Evolutionary conservation across 2,113 vertebrate genomes (phyloP), one percentile per base, ranked within the genome.

Genomic region (Psephotus haematonotus): DNA sequence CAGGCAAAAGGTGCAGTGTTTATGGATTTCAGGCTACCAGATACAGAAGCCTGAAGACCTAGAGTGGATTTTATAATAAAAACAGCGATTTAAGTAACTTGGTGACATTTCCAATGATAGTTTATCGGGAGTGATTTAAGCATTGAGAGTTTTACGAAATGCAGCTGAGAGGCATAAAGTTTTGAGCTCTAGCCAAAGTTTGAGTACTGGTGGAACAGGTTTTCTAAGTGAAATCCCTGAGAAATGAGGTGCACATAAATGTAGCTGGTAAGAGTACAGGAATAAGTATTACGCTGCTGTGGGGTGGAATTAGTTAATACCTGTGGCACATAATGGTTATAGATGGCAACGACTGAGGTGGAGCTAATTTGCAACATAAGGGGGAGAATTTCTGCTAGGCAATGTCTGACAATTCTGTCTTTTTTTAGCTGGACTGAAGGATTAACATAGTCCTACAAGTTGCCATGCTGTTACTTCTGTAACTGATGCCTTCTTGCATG

Each of bases 151-250:
- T 89, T 90, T 88, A 46, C 2, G 2, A 94, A 83, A 81, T 33
- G 29, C 41, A 63, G 41, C 80, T 27, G 17, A 65, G 35, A 86
- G 72, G 68, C 80, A 28, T 74, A 22, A 90, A 77, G 23, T 74
- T 91, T 93, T 97, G 92, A 86, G 60, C 39, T 92, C 50, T 50
- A 71, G 92, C 86, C 91, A 84, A 78, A 75, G 20, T 84, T 71
- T 92, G 80, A 78, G 23, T 92, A 77, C n/a, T 68, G n/a, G 80
- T 75, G 35, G 86, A 81, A 86, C 68, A 86, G 55, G 68, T 81
- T 95, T 92, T 95, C 55, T 67, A 24, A 62, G 46, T 77, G 82
- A 67, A 92, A 86, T 37, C 27, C 55, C 14, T 50, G 55, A 82
- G 43, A 91, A 88, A 60, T 81, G 13, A 86, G 78, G 39, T 28